Base-by-base conservation (phyloP, 2,113 vertebrate species). In the Xiphophorus hellerii region DNA sequence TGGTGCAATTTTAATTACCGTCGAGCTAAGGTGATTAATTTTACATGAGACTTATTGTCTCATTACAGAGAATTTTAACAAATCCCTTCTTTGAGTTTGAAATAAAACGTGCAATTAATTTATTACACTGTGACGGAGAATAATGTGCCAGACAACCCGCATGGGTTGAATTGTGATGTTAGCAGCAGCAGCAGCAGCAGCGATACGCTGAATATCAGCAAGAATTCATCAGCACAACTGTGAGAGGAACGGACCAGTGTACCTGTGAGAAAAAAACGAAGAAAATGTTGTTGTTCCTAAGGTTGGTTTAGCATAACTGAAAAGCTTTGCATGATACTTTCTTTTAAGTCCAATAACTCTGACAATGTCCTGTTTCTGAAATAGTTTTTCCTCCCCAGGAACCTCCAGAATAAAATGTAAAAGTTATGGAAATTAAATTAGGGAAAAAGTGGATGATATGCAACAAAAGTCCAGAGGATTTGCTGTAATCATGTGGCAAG, bases 391-490 rank as follows among this genome's bases (percentile, higher is more conserved):
- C 65, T 33, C 27, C 4, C 3, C 25, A 2, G 35, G 35, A 17
- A 25, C 28, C 39, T 70, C 9, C 25, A 27, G 29, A 15, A 0
- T 14, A 69, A 30, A 77, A 20, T 60, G 2, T 39, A 44, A 25
- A 31, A 25, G 7, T 75, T 58, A 37, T 13, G 69, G 48, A 48
- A 29, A 29, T 35, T 51, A 80, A 66, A 54, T 74, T 66, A 75
- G 31, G 64, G n/a, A 44, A 68, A 42, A 58, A 12, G 58, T 48
- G 71, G 74, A 80, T 71, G 77, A 85, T 61, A 77, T 48, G 70
- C 76, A 72, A 69, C 70, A 28, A 37, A 66, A 30, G 30, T 48
- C 69, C 64, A 17, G 15, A 71, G 77, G 72, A 85, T 78, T 82
- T 4, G 69, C 76, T 61, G 54, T 31, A 62, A 80, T 58, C 48